Base-by-base conservation (phyloP, 2,888 invertebrate species). In the Aleiodes alternator region DNA sequence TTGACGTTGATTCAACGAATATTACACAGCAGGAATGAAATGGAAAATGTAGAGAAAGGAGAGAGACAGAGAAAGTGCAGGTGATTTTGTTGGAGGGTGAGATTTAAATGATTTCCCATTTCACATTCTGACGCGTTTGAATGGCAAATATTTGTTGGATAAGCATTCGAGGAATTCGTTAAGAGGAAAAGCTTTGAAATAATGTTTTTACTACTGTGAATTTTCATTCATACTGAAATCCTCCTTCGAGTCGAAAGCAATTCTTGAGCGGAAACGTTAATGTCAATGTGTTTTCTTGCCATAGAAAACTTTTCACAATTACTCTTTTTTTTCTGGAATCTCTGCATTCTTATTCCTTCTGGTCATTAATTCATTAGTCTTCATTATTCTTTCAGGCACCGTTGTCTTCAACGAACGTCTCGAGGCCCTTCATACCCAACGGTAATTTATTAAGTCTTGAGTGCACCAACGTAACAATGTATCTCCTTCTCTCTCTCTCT, bases 81-180 rank as follows among this genome's bases (percentile, higher is more conserved):
- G 38, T 38, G 14, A 23, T 53, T 29, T 34, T 31, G 38, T 23
- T 12, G 16, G 16, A 31, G 23, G 16, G 53, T 78, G 77, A 53
- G 76, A 59, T 59, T 72, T 74, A 75, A 80, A 82, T 80, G 77
- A 73, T 72, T 69, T 69, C 23, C 59, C 66, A 61, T 70, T 69
- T 75, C 79, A 76, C 78, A 77, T 79, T 77, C 78, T 69, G 75
- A 80, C 80, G 81, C 79, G 77, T 79, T 76, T 79, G 78, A 75
- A 76, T 74, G 73, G 79, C 81, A 82, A 84, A 83, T 81, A 84
- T 80, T 82, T 80, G 78, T 78, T 79, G 80, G 78, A 83, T 80
- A 84, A 83, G 84, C 81, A 77, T 78, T 76, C 72, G 75, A 64
- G 68, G 53, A 11, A 77, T 78, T 76, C 75, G 76, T 38, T 61